phyloP scores from a whole-genome alignment of 2,113 vertebrate species.

The Ochotona princeps region DNA sequence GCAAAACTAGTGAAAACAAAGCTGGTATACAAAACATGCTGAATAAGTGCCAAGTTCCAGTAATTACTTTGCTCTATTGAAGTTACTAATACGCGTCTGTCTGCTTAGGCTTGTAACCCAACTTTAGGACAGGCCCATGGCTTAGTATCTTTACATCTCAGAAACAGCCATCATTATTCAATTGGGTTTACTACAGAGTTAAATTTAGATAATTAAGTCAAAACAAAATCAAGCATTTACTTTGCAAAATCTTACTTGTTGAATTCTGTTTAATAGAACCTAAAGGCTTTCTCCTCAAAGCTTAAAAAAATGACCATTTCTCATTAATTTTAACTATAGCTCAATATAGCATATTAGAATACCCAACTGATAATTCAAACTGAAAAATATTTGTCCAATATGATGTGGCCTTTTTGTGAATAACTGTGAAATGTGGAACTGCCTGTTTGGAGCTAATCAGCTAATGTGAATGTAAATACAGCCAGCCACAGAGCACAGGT shows the following conservation, averaged over 20 bases:
- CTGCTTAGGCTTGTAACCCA: neutral
- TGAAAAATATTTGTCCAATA: constrained; percentile 11
- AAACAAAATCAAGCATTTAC: neutral
- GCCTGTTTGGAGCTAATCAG: constrained; percentile 3
- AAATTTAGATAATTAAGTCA: neutral
- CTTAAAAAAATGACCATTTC: constrained; percentile 32
- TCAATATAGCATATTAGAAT: constrained; percentile 25
- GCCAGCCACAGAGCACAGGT: constrained; percentile 35
- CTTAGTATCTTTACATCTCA: neutral
- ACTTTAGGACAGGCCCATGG: neutral
- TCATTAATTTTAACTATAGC: constrained; percentile 35
- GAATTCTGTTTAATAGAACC: neutral
- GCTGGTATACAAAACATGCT: neutral
- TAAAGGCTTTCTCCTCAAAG: neutral
- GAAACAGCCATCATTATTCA: neutral
- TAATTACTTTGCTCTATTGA: neutral
- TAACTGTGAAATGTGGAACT: neutral
- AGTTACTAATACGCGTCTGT: neutral
- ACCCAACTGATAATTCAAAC: neutral
- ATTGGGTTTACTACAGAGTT: neutral
- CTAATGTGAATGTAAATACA: constrained; percentile 47
- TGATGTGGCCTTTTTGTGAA: constrained; percentile 13
- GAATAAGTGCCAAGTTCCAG: neutral
- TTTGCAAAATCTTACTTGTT: neutral
- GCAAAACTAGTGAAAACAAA: neutral